phyloP scores from a whole-genome alignment of 2,888 invertebrate species.

The Ophonus ardosiacus region DNA sequence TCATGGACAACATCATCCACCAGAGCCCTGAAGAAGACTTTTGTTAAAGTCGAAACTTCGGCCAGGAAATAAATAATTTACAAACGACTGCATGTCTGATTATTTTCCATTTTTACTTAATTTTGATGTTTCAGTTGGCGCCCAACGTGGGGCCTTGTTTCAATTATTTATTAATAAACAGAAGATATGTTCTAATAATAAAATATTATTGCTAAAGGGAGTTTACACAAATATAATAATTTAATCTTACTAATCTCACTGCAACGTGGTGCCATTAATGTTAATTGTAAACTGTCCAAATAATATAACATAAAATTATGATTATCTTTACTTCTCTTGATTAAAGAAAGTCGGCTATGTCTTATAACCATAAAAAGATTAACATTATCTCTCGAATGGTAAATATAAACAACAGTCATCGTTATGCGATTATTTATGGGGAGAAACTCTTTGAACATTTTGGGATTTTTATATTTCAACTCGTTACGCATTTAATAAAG shows the following conservation, averaged over 20 bases:
- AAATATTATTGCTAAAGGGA: no score
- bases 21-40: no score
- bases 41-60: no score
- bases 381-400: constrained; percentile 19
- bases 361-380: constrained; percentile 48
- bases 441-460: constrained; percentile 28
- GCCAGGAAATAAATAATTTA: no score
- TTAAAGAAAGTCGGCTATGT: constrained; percentile 29
- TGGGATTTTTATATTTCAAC: background rate
- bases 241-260: constrained; percentile 17
- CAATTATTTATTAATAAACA: no score
- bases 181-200: no score
- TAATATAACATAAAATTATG: constrained; percentile 35
- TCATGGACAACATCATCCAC: no score
- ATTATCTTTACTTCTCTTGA: background rate
- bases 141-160: no score
- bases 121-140: no score
- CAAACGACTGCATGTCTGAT: no score
- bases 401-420: constrained; percentile 39
- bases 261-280: background rate
- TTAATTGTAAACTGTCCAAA: constrained; percentile 5
- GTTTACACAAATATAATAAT: background rate
- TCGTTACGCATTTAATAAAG: background rate
- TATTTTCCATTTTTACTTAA: no score
- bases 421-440: constrained; percentile 38